These are phyloP conservation scores for Amphiprion ocellaris DNA, from an alignment of 2,113 vertebrate species.

Conservation along the genomic window DNA sequence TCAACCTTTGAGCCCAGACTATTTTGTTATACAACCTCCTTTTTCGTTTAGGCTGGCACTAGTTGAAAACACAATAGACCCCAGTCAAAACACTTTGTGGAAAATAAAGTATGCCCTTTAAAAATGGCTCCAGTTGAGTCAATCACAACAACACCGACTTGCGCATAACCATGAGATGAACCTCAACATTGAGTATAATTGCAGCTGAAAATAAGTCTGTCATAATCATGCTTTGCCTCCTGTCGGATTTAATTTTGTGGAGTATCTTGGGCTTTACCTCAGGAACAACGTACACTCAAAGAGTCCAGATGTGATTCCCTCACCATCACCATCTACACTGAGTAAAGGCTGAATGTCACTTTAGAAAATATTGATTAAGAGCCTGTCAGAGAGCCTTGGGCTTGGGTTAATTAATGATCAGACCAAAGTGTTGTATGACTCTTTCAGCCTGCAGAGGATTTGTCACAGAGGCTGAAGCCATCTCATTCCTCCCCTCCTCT, in stretches of 20 bases:
- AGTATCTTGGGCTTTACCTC: background rate
- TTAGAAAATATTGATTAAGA: slow-evolving; percentile 28
- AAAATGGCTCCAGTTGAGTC: too few species aligned
- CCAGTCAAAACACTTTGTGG: too few species aligned
- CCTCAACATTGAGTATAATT: background rate
- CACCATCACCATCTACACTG: slow-evolving; percentile 13
- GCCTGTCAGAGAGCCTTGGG: background rate
- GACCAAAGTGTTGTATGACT: slow-evolving; percentile 61
- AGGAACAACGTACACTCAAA: background rate
- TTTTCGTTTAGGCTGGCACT: too few species aligned
- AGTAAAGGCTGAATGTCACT: slow-evolving; percentile 24
- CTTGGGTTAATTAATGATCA: slow-evolving; percentile 40
- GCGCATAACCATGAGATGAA: background rate
- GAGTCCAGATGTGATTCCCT: slow-evolving; percentile 53
- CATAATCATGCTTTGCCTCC: background rate
- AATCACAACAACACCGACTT: too few species aligned
- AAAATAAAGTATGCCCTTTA: too few species aligned
- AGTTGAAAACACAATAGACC: too few species aligned
- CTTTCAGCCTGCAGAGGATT: slow-evolving; percentile 42
- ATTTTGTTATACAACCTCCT: too few species aligned
- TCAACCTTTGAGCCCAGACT: too few species aligned
- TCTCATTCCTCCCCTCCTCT: slow-evolving; percentile 24
- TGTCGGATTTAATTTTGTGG: background rate
- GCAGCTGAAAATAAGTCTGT: background rate
- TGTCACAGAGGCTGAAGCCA: slow-evolving; percentile 36